Evolutionary conservation across 2,113 vertebrate genomes (phyloP), one percentile per base, ranked within the genome.

Genomic region (Paramisgurnus dabryanus): DNA sequence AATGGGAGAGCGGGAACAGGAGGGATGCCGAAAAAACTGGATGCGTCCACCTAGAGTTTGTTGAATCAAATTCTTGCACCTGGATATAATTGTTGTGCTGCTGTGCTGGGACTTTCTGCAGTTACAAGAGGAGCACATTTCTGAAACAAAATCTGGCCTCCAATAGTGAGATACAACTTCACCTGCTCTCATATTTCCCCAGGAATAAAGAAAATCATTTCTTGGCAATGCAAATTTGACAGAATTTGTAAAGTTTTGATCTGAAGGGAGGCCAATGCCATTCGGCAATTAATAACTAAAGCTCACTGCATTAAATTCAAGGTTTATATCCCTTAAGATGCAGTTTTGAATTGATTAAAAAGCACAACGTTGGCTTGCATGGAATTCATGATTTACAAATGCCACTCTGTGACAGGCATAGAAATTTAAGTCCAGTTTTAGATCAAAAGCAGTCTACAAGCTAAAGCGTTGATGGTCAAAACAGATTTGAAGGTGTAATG

Each of bases 61-160:
- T 96, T 93, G 95, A 97, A 97, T 98, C 95, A 95, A 96, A 95
- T 96, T 94, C 94, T 95, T 98, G 96, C 96, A 96, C 96, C 95
- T 98, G 96, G 95, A 96, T 94, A 89, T 96, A 98, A 98, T 98
- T 95, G 96, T 96, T 89, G 88, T 87, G 93, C 95, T 77, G 94
- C 96, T 98, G 96, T 97, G 96, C 93, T 93, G 96, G 96, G 96
- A 94, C 94, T 94, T 95, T 94, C 95, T 92, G 90, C 92, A 92
- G 92, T 93, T 93, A 95, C 93, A 93, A 92, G 90, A 94, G 94
- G 94, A 96, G 93, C 93, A 96, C 97, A 98, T 98, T 97, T 97
- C 93, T 92, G 95, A 91, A 95, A 94, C 92, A 89, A 92, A 95
- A 95, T 95, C 64, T 95, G 95, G 94, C 93, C 94, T 94, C 95